Conservation (phyloP, 30 jellyfish, hydroid and myxozoan genomes). For the Mastigias papua region DNA sequence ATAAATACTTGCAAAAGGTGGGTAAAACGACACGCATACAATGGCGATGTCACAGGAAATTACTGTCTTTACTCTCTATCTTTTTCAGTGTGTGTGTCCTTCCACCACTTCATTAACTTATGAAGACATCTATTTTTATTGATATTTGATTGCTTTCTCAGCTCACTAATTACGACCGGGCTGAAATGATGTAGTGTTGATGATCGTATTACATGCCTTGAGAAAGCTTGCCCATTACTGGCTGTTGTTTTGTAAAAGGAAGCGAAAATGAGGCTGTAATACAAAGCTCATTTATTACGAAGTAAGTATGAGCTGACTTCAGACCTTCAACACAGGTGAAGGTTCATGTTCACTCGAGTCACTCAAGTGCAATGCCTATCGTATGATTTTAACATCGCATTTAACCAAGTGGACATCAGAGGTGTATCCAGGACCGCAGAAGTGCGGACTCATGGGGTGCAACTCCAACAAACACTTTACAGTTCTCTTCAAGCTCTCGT, state of each 20-base stretch:
- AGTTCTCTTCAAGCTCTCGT: too few species aligned
- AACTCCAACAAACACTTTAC: too few species aligned
- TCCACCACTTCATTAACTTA: conserved; percentile 21
- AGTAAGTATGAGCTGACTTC: too few species aligned
- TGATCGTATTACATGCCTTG: not conserved
- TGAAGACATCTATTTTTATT: conserved; percentile 31
- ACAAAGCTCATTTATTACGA: too few species aligned
- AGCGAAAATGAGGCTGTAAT: not conserved
- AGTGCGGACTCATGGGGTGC: too few species aligned
- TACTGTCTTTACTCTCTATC: conserved; percentile 51
- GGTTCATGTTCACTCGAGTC: too few species aligned
- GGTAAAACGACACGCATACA: conserved; percentile 44
- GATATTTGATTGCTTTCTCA: conserved; percentile 51
- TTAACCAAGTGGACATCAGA: too few species aligned
- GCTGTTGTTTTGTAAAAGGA: not conserved
- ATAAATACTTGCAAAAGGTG: conserved; percentile 5
- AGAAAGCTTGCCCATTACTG: not conserved
- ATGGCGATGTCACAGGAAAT: conserved; percentile 59
- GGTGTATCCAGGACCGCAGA: too few species aligned
- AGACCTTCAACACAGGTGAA: too few species aligned
- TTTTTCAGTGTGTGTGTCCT: conserved; percentile 69
- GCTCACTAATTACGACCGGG: not conserved
- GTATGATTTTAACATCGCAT: too few species aligned
- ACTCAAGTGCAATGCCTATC: too few species aligned
- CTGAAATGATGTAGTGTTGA: not conserved